A percentile compares a stretch with the other conserved stretches of the same genome.
Evolutionary conservation across 1,140 invertebrate genomes (phyloP).

Genomic region (Euura saliciscinereae): DNA sequence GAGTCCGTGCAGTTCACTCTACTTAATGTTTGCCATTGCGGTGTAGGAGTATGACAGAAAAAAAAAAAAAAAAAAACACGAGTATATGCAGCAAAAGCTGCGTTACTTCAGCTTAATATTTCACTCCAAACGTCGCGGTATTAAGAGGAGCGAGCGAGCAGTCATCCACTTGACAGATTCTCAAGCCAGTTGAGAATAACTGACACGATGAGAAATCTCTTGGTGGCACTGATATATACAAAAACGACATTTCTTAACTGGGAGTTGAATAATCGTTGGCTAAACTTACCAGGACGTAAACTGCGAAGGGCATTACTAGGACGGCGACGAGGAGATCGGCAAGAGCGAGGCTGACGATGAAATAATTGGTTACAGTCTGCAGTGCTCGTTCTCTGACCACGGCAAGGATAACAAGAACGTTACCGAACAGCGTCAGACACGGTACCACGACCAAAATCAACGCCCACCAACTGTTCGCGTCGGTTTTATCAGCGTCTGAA

Average conservation of each 20-base stretch:
- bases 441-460: conserved; percentile 88
- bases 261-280: background rate
- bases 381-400: conserved; percentile 88
- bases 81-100: no score
- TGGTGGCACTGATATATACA: background rate
- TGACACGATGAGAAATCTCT: background rate
- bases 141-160: background rate
- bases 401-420: conserved; percentile 94
- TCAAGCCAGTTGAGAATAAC: background rate
- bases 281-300: conserved; percentile 91
- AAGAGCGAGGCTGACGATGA: conserved; percentile 96
- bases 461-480: conserved; percentile 81
- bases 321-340: conserved; percentile 96
- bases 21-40: background rate
- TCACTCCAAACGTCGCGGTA: background rate
- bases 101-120: background rate
- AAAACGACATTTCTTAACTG: background rate
- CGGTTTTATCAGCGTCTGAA: conserved; percentile 43
- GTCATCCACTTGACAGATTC: background rate
- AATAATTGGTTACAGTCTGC: conserved; percentile 97
- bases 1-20: background rate
- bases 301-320: conserved; percentile 97
- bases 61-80: background rate
- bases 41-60: no score
- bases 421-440: conserved; percentile 93